phyloP scores from a whole-genome alignment of 1,140 invertebrate genomes.

The Streblospio benedicti region DNA sequence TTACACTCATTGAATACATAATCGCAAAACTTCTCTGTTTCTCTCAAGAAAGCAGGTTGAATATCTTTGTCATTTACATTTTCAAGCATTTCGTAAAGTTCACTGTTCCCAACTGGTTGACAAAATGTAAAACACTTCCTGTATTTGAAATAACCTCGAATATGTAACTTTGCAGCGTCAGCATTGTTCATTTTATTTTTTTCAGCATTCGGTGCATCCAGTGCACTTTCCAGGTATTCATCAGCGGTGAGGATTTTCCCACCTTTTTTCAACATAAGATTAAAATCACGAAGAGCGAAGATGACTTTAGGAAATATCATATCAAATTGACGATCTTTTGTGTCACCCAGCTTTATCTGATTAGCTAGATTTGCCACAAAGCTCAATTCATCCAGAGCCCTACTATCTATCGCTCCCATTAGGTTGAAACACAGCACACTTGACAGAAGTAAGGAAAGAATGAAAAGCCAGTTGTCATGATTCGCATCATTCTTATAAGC shows the following conservation, averaged over 20 bases:
- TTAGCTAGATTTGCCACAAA: not conserved
- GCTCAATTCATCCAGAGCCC: not conserved
- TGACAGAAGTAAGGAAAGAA: not conserved
- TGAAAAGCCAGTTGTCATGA: not conserved
- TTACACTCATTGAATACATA: no score
- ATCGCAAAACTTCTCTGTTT: no score
- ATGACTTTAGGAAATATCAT: not conserved
- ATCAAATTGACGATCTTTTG: not conserved
- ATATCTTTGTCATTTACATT: no score
- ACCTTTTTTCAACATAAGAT: not conserved
- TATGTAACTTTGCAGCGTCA: not conserved
- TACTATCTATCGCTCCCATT: not conserved
- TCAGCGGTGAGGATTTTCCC: not conserved
- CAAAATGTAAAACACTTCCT: not conserved
- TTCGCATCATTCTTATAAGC: not conserved
- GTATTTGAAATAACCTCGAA: not conserved
- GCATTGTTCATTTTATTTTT: no score
- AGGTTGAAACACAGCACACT: not conserved
- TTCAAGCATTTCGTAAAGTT: no score
- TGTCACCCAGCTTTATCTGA: not conserved
- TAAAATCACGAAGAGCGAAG: not conserved
- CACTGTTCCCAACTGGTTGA: not conserved
- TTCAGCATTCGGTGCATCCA: not conserved
- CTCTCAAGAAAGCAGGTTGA: no score
- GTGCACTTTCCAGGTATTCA: not conserved